Evolutionary conservation across 2,888 invertebrate genomes (phyloP), one percentile per base, ranked within the genome.

Genomic region (Quadriops clusia): DNA sequence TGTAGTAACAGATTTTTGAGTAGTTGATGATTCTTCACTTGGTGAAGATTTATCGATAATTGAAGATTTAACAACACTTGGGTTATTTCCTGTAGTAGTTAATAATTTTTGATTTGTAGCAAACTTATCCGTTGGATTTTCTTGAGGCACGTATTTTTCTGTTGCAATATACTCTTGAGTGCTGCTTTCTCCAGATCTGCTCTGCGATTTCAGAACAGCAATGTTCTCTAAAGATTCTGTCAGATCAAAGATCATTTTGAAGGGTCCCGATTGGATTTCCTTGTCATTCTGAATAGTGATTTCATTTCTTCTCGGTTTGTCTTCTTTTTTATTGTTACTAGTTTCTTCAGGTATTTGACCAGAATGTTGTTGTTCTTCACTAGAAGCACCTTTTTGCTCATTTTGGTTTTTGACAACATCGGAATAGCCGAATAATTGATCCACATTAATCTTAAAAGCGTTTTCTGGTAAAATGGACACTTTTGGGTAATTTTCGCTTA

Each of bases 401-500:
- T 30, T 17, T 21, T 12, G 14, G 10, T 35, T 18, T 20, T 30
- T 21, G 10, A 8, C 15, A 9, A 18, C 23, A 11, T 24, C 17
- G 5, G 37, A 22, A 11, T 47, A 41, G 7, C 49, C 53, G 14
- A 50, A 42, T 13, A 58, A 28, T 25, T 58, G 55, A 17, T 47
- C 45, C 3, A 57, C 22, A 30, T 49, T 42, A 18, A 58, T 54
- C 34, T 47, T 47, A n/a, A 53, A 36, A 0, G 55, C 52, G 39
- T 55, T 45, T 10, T 46, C 40, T 21, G 49, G 49, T 17, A 44
- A 14, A 7, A 13, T 23, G 1, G 31, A 50, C 34, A 56, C 53
- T 42, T 53, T 54, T 21, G 56, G 47, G 18, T 58, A 56, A 37
- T 61, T 59, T 36, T 65, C 58, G 33, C 44, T 31, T 37, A 44